Evolutionary conservation across 2,888 invertebrate genomes (phyloP).

Genomic region (Pyrochroa serraticornis): DNA sequence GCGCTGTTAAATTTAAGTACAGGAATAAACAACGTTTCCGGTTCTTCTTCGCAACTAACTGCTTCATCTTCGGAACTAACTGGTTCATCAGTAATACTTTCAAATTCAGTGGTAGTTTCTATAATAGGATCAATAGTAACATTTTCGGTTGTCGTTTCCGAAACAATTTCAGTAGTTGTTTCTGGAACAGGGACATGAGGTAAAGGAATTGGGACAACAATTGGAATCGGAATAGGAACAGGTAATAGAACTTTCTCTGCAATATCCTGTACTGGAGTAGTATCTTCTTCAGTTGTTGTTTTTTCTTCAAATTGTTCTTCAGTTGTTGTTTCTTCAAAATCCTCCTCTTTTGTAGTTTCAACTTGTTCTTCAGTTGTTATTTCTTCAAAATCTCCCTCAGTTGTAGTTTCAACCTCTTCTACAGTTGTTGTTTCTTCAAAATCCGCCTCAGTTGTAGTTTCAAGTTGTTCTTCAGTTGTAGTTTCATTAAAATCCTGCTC

Average conservation of each 20-base stretch:
- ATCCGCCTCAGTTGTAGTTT: too few species aligned
- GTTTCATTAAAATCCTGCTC: too few species aligned
- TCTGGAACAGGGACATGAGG: not conserved
- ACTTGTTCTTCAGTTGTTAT: not conserved
- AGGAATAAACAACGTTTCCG: constrained; percentile 37
- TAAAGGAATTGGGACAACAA: constrained; percentile 3
- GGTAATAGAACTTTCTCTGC: not conserved
- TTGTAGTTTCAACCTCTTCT: not conserved
- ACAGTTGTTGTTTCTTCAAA: constrained; percentile 1
- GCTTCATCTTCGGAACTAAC: constrained; percentile 3
- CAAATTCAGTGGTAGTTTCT: not conserved
- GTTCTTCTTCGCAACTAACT: constrained; percentile 6
- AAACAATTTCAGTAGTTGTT: constrained; percentile 4
- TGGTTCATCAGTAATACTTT: constrained; percentile 9
- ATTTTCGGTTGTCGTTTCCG: constrained; percentile 8
- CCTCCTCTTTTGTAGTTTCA: too few species aligned
- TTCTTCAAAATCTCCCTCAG: not conserved
- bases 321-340: not conserved
- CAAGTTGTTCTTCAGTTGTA: not conserved
- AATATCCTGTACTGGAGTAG: too few species aligned
- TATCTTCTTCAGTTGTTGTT: not conserved
- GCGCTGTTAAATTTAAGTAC: constrained; percentile 34
- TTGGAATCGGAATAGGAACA: not conserved
- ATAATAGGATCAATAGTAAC: constrained; percentile 4
- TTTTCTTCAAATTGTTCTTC: not conserved